phyloP scores from a whole-genome alignment of 2,797 vertebrate genomes.

The Ctenopoma kingsleyae region DNA sequence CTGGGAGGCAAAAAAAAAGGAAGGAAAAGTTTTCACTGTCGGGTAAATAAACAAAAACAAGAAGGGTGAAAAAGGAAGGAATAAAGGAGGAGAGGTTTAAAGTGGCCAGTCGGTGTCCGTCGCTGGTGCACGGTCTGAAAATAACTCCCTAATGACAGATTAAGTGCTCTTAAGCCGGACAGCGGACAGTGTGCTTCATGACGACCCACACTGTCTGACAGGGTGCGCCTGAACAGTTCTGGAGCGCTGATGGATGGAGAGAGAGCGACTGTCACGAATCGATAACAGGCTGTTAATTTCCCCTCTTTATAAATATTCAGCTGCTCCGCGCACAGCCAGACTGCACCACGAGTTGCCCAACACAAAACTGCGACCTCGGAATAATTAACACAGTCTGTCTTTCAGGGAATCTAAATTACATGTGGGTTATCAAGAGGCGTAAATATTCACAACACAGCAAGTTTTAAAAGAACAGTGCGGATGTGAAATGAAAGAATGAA shows the following conservation, averaged over 20 bases:
- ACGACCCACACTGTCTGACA: constrained; percentile 43
- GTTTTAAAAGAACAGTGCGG: constrained; percentile 13
- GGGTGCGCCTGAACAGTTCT: constrained; percentile 6
- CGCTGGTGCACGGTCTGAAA: constrained; percentile 61
- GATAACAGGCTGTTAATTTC: constrained; percentile 31
- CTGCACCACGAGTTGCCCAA: too few species aligned
- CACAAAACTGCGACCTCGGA: neutral
- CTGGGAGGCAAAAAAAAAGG: constrained; percentile 41
- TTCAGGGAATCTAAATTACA: too few species aligned
- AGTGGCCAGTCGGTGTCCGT: constrained; percentile 33
- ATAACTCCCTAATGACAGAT: constrained; percentile 84
- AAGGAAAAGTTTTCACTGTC: constrained; percentile 30
- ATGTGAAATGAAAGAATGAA: neutral
- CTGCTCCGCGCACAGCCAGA: constrained; percentile 1
- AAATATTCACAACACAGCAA: neutral
- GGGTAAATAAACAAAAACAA: constrained; percentile 32
- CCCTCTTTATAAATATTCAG: constrained; percentile 42
- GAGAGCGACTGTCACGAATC: constrained; percentile 63
- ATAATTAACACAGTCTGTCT: neutral
- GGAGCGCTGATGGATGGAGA: constrained; percentile 42
- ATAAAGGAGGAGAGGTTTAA: constrained; percentile 6
- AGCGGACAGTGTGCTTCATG: constrained; percentile 56
- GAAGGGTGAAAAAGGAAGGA: neutral
- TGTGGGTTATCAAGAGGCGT: too few species aligned
- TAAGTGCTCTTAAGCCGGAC: constrained; percentile 77